Conservation (phyloP, 2,888 invertebrate species). For the Cryptus armator region DNA sequence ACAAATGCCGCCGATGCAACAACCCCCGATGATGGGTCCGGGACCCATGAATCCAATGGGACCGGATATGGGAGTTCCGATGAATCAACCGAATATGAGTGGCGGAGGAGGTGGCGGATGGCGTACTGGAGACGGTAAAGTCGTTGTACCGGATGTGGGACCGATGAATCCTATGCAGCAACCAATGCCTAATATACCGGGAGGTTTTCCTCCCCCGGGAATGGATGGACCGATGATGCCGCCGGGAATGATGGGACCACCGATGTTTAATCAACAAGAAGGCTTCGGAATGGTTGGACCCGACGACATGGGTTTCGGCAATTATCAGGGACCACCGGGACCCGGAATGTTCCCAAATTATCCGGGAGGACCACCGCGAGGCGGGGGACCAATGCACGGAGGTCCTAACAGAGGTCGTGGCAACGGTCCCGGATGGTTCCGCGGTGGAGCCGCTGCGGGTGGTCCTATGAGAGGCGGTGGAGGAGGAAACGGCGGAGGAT, state of each 20-base stretch:
- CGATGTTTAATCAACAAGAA: constrained; percentile 82
- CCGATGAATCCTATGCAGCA: constrained; percentile 80
- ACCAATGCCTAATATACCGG: constrained; percentile 74
- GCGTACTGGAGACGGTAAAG: constrained; percentile 86
- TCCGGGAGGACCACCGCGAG: constrained; percentile 78
- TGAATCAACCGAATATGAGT: constrained; percentile 67
- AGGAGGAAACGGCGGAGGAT: constrained; percentile 86
- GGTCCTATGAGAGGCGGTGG: constrained; percentile 86
- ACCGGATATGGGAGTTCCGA: constrained; percentile 77
- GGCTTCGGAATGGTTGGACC: constrained; percentile 82
- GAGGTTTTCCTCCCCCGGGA: constrained; percentile 82
- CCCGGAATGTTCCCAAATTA: constrained; percentile 79
- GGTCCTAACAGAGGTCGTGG: constrained; percentile 81
- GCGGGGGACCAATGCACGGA: constrained; percentile 75
- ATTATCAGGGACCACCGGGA: constrained; percentile 81
- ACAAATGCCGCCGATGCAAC: constrained; percentile 70
- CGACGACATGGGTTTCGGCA: constrained; percentile 81
- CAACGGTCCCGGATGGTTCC: constrained; percentile 84
- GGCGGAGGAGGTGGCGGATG: constrained; percentile 85
- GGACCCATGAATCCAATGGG: constrained; percentile 84
- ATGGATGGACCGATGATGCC: constrained; percentile 80
- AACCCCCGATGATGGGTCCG: constrained; percentile 76
- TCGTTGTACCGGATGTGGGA: constrained; percentile 80
- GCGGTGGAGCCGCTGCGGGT: constrained; percentile 83
- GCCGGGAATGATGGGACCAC: constrained; percentile 85